Evolutionary conservation across 2,888 invertebrate genomes (phyloP).

Genomic region (Anoncus sp.): DNA sequence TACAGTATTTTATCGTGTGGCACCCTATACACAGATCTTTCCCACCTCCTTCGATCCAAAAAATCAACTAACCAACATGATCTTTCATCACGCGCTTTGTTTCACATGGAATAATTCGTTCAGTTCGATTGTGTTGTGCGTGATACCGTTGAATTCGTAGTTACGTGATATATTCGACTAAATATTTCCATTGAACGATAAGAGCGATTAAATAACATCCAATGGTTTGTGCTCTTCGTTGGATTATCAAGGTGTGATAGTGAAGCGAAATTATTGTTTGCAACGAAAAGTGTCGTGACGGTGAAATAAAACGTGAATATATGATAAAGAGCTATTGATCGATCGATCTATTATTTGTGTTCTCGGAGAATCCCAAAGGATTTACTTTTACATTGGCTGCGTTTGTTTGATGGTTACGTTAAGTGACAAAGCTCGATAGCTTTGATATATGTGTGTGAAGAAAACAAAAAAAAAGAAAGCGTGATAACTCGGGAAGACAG

Average conservation of each 20-base stretch:
- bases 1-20: constrained; percentile 50
- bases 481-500: constrained; percentile 45
- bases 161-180: constrained; percentile 47
- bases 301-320: background rate
- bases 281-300: constrained; percentile 15
- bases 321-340: constrained; percentile 6
- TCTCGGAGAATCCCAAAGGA: constrained; percentile 4
- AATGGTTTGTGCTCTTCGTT: background rate
- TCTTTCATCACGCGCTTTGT: constrained; percentile 51
- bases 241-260: constrained; percentile 3
- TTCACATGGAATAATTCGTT: constrained; percentile 19
- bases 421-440: constrained; percentile 12
- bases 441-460: background rate
- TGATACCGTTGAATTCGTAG: constrained; percentile 29
- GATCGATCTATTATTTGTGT: constrained; percentile 4
- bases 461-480: background rate
- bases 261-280: background rate
- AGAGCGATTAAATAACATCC: constrained; percentile 3
- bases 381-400: background rate
- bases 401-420: constrained; percentile 16
- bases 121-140: constrained; percentile 3
- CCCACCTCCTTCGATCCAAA: constrained; percentile 22
- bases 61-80: constrained; percentile 55
- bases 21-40: constrained; percentile 7
- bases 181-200: constrained; percentile 21